Conservation (phyloP, 2,113 vertebrate species). For the Hydrolagus affinis region DNA sequence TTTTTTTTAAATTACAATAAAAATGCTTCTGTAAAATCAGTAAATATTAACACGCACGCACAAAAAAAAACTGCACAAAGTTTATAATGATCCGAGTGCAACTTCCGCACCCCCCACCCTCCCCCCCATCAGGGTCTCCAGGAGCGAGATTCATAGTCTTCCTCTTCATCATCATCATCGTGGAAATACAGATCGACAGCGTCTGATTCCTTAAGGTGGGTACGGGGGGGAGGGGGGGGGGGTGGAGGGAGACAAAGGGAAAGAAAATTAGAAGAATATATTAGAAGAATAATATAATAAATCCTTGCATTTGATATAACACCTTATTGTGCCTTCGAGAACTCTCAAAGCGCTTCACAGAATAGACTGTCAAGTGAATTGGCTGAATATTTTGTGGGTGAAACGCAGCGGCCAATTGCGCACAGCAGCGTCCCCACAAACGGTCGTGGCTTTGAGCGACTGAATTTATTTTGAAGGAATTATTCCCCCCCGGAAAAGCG, state of each 20-base stretch:
- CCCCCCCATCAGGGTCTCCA: constrained; percentile 91
- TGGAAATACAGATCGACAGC: constrained; percentile 76
- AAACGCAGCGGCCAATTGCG: no score
- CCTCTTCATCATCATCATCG: constrained; percentile 90
- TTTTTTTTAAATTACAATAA: constrained; percentile 30
- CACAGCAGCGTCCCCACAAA: no score
- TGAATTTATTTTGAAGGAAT: no score
- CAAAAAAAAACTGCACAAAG: constrained; percentile 35
- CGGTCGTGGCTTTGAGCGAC: no score
- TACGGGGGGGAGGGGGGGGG: background rate
- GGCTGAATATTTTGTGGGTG: no score
- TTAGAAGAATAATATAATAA: no score
- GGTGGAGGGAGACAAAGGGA: background rate
- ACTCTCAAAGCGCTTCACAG: no score
- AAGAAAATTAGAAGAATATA: background rate
- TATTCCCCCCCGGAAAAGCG: no score
- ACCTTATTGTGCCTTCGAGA: no score
- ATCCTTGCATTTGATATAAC: no score
- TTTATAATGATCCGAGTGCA: background rate
- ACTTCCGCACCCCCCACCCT: background rate
- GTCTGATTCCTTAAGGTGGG: constrained; percentile 64
- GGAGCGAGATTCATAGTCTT: constrained; percentile 88
- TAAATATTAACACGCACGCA: constrained; percentile 32
- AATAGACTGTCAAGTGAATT: no score
- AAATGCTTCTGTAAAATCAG: constrained; percentile 32